Evolutionary conservation across 1,140 invertebrate genomes (phyloP), one percentile per base, ranked within the genome.

Genomic region (Bombus vancouverensis): DNA sequence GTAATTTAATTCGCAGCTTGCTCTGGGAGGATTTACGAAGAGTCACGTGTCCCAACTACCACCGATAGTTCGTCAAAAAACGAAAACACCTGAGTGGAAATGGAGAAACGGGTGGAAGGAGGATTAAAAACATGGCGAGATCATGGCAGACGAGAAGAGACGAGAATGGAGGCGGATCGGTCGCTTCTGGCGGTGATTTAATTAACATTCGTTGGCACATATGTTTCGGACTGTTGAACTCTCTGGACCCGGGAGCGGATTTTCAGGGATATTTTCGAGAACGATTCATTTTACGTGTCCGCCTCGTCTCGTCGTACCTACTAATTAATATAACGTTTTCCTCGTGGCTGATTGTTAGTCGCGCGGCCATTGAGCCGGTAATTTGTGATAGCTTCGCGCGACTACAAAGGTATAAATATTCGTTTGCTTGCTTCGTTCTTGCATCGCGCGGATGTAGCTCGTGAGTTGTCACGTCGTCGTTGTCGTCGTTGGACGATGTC

Each of bases 241-340:
- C 76, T 47, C 47, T 71, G 70, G 70, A 71, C 34, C n/a, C 37
- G 59, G 32, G 25, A 39, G n/a, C 53, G 74, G 47, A 78, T 86
- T 89, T 89, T 88, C 87, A 76, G 44, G 79, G 53, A 82, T 88
- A 86, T 89, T 89, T 89, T 88, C 75, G 83, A 89, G 88, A 34
- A 75, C 78, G 73, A 88, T 89, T 85, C 78, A 76, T 89, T 89
- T 85, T 66, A 71, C 59, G 73, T n/a, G 74, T 75, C 34, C 68
- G 39, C 39, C 53, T 85, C 87, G 47, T 73, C n/a, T 22, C 39
- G 32, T 13, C 44, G 47, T 53, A 78, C 12, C 79, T 84, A 66
- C 78, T 88, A 89, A 89, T 88, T 89, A 88, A 83, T 88, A 81
- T 89, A 73, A 71, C 87, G 73, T 88, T 86, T 32, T 73, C 65